These are phyloP conservation scores for Agriopis marginaria DNA, from an alignment of 2,888 invertebrate genomes.

Conservation along the genomic window DNA sequence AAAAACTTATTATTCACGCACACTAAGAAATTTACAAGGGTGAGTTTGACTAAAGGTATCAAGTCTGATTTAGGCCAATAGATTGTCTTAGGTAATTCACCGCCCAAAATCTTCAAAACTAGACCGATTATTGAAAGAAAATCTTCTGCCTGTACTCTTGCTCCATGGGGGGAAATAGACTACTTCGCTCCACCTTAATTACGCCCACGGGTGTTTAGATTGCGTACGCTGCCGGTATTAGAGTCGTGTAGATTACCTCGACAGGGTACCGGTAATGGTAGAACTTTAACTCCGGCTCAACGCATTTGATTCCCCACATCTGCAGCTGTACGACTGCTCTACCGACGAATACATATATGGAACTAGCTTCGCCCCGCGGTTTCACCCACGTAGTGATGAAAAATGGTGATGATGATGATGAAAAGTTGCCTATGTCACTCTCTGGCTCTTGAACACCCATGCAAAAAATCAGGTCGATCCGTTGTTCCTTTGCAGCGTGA, in stretches of 20 bases:
- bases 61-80: no score
- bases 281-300: constrained; percentile 30
- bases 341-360: no score
- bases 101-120: not conserved
- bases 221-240: constrained; percentile 21
- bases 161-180: not conserved
- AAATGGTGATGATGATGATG: no score
- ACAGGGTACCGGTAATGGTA: constrained; percentile 27
- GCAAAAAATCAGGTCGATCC: no score
- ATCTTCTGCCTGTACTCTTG: not conserved
- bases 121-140: not conserved
- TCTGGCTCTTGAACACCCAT: no score
- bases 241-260: constrained; percentile 22
- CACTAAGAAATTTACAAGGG: no score
- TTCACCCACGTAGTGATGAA: no score
- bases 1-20: no score
- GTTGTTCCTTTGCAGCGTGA: no score
- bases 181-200: constrained; percentile 1
- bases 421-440: no score
- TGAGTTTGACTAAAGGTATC: no score
- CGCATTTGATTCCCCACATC: constrained; percentile 17
- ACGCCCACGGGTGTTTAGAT: constrained; percentile 7
- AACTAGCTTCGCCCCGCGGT: no score
- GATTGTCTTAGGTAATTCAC: not conserved
- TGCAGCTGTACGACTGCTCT: not conserved